These are phyloP conservation scores for Microctonus hyperodae DNA, from an alignment of 2,888 invertebrate species.

Conservation along the genomic window DNA sequence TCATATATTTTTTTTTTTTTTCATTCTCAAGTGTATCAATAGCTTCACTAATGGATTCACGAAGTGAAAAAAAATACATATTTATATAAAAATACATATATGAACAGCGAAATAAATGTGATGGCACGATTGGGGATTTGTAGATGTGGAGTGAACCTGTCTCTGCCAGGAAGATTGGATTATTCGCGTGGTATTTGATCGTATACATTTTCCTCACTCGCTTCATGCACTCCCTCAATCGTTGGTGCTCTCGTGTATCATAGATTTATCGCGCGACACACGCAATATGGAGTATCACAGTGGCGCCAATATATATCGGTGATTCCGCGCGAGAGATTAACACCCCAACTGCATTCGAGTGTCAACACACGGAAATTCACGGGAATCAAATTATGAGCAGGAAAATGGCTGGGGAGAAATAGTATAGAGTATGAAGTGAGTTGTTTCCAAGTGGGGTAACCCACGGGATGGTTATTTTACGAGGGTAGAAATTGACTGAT, in stretches of 20 bases:
- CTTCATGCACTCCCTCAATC: constrained; percentile 27
- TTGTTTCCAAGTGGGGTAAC: neutral
- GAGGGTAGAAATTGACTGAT: constrained; percentile 10
- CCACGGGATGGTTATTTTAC: constrained; percentile 9
- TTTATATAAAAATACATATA: too few species aligned
- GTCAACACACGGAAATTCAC: constrained; percentile 12
- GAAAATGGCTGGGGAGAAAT: neutral
- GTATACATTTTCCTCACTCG: constrained; percentile 2
- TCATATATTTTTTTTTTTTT: too few species aligned
- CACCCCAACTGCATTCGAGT: constrained; percentile 12
- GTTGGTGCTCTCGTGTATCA: constrained; percentile 28
- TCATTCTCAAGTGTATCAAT: too few species aligned
- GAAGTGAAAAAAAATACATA: too few species aligned
- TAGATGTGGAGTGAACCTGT: too few species aligned
- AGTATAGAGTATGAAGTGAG: neutral
- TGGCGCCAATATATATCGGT: neutral
- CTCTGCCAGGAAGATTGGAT: too few species aligned
- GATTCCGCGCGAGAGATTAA: neutral
- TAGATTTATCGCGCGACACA: constrained; percentile 30
- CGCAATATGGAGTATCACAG: neutral
- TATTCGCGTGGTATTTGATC: constrained; percentile 37
- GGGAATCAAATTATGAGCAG: constrained; percentile 7
- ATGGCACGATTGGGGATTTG: too few species aligned
- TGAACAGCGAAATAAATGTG: too few species aligned
- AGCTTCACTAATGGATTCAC: too few species aligned